Evolutionary conservation across 2,888 invertebrate genomes (phyloP).

Genomic region (Darwinula stevensoni): DNA sequence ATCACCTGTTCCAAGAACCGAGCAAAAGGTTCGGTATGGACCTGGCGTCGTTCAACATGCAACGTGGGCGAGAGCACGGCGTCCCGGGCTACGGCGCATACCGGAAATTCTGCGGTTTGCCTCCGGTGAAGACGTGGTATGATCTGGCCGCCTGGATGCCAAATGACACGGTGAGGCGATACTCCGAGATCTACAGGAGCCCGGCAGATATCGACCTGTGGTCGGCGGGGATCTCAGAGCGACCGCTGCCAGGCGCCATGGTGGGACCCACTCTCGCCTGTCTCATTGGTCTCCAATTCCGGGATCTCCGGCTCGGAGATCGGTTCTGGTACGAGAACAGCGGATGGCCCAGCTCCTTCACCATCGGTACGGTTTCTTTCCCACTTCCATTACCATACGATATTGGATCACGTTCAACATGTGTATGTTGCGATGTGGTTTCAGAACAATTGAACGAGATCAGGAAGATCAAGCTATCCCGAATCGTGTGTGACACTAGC

Average conservation of each 20-base stretch:
- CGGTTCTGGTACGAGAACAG: slow-evolving; percentile 23
- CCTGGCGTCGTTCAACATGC: slow-evolving; percentile 12
- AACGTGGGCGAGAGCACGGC: slow-evolving; percentile 12
- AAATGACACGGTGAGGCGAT: slow-evolving; percentile 12
- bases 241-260: slow-evolving; percentile 15
- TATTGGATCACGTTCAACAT: no score
- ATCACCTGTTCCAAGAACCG: slow-evolving; percentile 12
- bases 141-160: slow-evolving; percentile 12
- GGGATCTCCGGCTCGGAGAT: slow-evolving; percentile 19
- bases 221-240: slow-evolving; percentile 17
- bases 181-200: slow-evolving; percentile 12
- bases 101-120: slow-evolving; percentile 14
- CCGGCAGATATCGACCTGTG: slow-evolving; percentile 18
- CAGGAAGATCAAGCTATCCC: slow-evolving; percentile 16
- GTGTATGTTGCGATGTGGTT: no score
- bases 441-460: slow-evolving; percentile 19
- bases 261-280: slow-evolving; percentile 19
- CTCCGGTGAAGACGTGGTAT: slow-evolving; percentile 10
- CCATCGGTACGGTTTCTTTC: slow-evolving; percentile 12
- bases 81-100: slow-evolving; percentile 14
- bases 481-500: slow-evolving; percentile 18
- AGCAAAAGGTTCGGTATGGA: slow-evolving; percentile 12
- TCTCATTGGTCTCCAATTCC: slow-evolving; percentile 23
- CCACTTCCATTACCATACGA: slow-evolving; percentile 4
- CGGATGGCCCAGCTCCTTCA: slow-evolving; percentile 18